These are phyloP conservation scores for Hycleus phaleratus DNA, from an alignment of 1,140 invertebrate genomes.

Conservation along the genomic window DNA sequence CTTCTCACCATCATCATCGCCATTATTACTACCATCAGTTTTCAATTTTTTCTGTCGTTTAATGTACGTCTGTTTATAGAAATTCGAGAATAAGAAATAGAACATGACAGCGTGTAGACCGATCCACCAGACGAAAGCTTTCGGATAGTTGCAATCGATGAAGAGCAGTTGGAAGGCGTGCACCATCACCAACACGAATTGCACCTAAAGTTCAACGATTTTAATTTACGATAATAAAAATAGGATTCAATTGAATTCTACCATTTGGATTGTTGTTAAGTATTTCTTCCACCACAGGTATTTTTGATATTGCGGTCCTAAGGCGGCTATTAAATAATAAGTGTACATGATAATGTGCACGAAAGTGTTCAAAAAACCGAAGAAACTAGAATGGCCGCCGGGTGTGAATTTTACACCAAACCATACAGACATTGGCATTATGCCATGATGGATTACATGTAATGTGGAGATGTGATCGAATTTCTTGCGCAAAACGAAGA, in stretches of 20 bases:
- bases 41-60: conserved; percentile 16
- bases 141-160: conserved; percentile 79
- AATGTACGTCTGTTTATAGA: conserved; percentile 79
- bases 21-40: neutral
- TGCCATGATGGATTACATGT: conserved; percentile 93
- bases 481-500: conserved; percentile 91
- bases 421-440: conserved; percentile 96
- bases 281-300: conserved; percentile 93
- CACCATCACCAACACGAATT: conserved; percentile 71
- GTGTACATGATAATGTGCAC: conserved; percentile 81
- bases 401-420: conserved; percentile 88
- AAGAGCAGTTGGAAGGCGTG: conserved; percentile 80
- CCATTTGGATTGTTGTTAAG: conserved; percentile 79
- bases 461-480: conserved; percentile 85
- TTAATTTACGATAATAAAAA: neutral
- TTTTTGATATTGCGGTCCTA: conserved; percentile 73
- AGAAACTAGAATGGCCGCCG: conserved; percentile 81
- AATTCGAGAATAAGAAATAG: conserved; percentile 86
- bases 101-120: conserved; percentile 86
- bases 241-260: conserved; percentile 31
- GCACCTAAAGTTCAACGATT: conserved; percentile 47
- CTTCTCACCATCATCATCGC: conserved; percentile 6
- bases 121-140: conserved; percentile 78
- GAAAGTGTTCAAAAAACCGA: conserved; percentile 79
- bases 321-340: conserved; percentile 79